Conservation (phyloP, 2,888 invertebrate genomes). For the Steinernema scapterisci region DNA sequence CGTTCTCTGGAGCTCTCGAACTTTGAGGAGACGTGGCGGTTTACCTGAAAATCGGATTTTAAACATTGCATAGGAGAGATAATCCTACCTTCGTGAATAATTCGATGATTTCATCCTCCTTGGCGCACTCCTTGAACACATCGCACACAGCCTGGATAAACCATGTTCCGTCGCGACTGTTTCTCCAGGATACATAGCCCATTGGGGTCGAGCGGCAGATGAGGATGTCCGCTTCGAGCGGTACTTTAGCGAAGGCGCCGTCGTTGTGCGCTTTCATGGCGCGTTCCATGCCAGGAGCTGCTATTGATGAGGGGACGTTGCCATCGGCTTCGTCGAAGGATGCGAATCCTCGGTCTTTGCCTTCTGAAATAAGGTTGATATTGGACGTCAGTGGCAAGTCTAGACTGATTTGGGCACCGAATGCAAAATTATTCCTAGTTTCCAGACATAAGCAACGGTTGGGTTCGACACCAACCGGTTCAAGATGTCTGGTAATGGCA, state of each 20-base stretch:
- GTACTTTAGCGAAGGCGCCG: not conserved
- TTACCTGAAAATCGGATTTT: not conserved
- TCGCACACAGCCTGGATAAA: constrained; percentile 12
- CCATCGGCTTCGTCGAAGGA: not conserved
- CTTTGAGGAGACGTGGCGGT: constrained; percentile 5
- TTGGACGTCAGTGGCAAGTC: not conserved
- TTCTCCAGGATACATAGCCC: constrained; percentile 23
- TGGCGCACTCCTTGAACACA: constrained; percentile 1
- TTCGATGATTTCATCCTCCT: not conserved
- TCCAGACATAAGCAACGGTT: no score
- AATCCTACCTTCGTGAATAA: not conserved
- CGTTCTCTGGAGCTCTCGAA: constrained; percentile 22
- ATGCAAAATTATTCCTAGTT: no score
- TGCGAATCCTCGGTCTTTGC: constrained; percentile 19
- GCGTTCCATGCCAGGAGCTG: not conserved
- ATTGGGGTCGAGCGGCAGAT: constrained; percentile 14
- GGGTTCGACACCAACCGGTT: no score
- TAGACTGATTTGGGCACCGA: no score
- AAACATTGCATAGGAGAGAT: not conserved
- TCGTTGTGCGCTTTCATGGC: not conserved
- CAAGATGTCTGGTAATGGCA: no score
- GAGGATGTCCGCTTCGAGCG: constrained; percentile 10
- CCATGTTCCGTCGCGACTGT: constrained; percentile 27
- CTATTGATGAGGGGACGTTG: not conserved
- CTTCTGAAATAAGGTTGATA: not conserved